Percentiles rank a stretch among this genome's conserved stretches.
Evolutionary conservation across 2,888 invertebrate genomes (phyloP).

Genomic region (Drosophila atroscutellata): DNA sequence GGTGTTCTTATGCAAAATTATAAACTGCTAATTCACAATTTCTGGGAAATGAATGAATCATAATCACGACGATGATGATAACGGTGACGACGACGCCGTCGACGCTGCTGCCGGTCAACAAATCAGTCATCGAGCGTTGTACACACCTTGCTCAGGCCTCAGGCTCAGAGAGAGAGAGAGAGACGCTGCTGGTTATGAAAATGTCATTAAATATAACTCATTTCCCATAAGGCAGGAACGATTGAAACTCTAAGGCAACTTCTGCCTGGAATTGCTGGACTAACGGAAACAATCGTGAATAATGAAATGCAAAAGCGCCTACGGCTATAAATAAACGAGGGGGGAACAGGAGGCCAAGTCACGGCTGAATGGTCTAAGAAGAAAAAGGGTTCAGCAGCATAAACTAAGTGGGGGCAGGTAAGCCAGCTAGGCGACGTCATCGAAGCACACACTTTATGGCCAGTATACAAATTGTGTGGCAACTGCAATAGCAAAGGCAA

Average conservation of each 20-base stretch:
- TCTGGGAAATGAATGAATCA: conserved; percentile 67
- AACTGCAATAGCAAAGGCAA: conserved; percentile 7
- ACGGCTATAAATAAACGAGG: conserved; percentile 60
- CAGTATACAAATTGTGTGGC: conserved; percentile 42
- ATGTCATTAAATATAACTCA: conserved; percentile 68
- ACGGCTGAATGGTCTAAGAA: conserved; percentile 63
- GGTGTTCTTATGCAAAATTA: conserved; percentile 34
- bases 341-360: conserved; percentile 43
- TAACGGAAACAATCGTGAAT: conserved; percentile 75
- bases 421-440: conserved; percentile 28
- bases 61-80: conserved; percentile 21
- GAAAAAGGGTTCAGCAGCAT: conserved; percentile 20
- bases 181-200: conserved; percentile 32
- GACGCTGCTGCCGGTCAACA: conserved; percentile 32
- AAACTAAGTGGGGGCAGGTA: conserved; percentile 35
- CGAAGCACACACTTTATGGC: conserved; percentile 32
- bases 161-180: not conserved
- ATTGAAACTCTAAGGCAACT: conserved; percentile 14
- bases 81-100: conserved; percentile 20
- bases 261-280: conserved; percentile 43
- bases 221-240: conserved; percentile 48
- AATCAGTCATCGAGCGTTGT: conserved; percentile 56
- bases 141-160: conserved; percentile 60
- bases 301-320: conserved; percentile 65
- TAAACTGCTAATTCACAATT: conserved; percentile 31